These are phyloP conservation scores for Dascillus cervinus DNA, from an alignment of 2,888 invertebrate species.

Conservation along the genomic window DNA sequence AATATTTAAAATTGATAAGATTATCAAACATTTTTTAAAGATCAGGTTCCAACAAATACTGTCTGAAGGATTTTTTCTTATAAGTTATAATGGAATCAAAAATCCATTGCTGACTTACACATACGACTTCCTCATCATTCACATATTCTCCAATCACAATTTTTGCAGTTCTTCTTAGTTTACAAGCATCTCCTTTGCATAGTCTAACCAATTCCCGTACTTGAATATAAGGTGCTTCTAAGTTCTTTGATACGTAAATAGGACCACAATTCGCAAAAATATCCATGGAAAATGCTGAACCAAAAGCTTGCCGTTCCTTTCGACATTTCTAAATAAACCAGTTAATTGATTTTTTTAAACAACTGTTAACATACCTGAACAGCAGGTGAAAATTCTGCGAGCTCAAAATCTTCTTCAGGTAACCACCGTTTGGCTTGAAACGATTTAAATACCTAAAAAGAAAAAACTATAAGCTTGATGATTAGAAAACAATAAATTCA, in stretches of 20 bases:
- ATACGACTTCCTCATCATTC: constrained; percentile 30
- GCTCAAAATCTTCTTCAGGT: constrained; percentile 62
- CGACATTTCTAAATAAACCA: constrained; percentile 48
- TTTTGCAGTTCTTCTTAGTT: constrained; percentile 43
- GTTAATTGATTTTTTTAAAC: background rate
- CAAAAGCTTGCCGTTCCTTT: constrained; percentile 54
- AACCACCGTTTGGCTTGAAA: constrained; percentile 57
- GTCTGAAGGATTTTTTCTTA: constrained; percentile 42
- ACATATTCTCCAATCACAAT: constrained; percentile 46
- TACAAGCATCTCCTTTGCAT: constrained; percentile 50
- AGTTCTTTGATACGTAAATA: constrained; percentile 47
- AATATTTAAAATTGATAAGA: no score
- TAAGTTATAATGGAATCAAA: constrained; percentile 55
- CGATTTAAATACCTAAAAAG: constrained; percentile 48
- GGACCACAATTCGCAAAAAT: constrained; percentile 51
- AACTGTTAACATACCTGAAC: constrained; percentile 58
- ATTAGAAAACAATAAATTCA: no score
- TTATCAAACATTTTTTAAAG: no score
- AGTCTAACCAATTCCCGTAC: constrained; percentile 51
- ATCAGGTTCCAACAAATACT: no score
- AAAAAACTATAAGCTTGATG: constrained; percentile 8
- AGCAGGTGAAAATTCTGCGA: constrained; percentile 60
- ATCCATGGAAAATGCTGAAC: constrained; percentile 49
- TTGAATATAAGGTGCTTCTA: constrained; percentile 44
- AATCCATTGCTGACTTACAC: constrained; percentile 53